phyloP scores from a whole-genome alignment of 2,797 vertebrate genomes.

The Phaenicophaeus curvirostris region DNA sequence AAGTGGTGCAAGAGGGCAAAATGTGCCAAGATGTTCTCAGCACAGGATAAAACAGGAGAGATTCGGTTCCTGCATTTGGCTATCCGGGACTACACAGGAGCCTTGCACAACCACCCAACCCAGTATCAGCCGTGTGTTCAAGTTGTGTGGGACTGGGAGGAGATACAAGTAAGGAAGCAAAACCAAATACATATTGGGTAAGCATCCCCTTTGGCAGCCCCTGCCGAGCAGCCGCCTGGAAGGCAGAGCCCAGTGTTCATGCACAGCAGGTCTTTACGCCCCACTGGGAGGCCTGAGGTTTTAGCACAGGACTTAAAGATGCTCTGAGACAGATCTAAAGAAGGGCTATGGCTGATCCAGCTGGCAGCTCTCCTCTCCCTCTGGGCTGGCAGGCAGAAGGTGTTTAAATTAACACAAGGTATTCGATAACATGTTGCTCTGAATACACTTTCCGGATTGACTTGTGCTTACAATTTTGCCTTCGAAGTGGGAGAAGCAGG shows the following conservation, averaged over 20 bases:
- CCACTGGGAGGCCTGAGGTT: neutral
- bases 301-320: neutral
- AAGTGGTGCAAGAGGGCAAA: neutral
- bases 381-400: neutral
- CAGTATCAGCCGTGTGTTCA: neutral
- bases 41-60: neutral
- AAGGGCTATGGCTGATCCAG: neutral
- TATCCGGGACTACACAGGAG: neutral
- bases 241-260: neutral
- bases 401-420: neutral
- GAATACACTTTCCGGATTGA: neutral
- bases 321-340: neutral
- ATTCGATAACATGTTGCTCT: neutral
- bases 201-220: neutral
- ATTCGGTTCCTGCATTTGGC: neutral
- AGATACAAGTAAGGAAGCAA: neutral
- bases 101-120: neutral
- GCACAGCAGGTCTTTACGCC: accelerated
- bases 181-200: neutral
- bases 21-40: neutral
- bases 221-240: neutral
- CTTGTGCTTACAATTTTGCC: neutral
- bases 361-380: neutral
- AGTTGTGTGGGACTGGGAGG: neutral
- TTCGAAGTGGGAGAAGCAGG: neutral